Evolutionary conservation across 2,797 vertebrate genomes (phyloP).

Genomic region (Galaxias olidus): DNA sequence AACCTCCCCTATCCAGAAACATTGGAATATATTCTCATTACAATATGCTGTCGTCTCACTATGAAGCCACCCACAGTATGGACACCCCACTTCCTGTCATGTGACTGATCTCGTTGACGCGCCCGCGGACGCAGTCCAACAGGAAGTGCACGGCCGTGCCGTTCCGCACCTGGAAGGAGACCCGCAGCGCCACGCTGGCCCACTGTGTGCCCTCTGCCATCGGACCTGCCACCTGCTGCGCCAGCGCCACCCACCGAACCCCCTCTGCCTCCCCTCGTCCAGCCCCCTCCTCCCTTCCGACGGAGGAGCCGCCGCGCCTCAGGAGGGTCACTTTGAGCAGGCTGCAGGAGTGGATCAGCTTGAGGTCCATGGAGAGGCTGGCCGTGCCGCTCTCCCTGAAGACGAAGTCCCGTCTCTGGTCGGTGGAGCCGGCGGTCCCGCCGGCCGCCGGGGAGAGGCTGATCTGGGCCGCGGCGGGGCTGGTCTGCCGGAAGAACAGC

Average conservation of each 20-base stretch:
- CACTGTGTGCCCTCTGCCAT: constrained; percentile 87
- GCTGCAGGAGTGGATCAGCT: constrained; percentile 87
- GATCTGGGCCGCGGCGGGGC: constrained; percentile 73
- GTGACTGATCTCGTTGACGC: constrained; percentile 86
- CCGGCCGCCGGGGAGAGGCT: constrained; percentile 55
- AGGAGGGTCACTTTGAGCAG: constrained; percentile 82
- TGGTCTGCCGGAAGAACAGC: constrained; percentile 80
- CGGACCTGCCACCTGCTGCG: constrained; percentile 85
- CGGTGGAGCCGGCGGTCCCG: constrained; percentile 62
- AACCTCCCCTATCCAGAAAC: too few relatives aligned
- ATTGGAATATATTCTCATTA: too few relatives aligned
- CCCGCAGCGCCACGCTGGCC: constrained; percentile 79
- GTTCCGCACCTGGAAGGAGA: constrained; percentile 81
- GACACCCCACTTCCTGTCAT: constrained; percentile 81
- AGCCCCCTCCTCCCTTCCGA: constrained; percentile 45
- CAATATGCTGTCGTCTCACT: constrained; percentile 5
- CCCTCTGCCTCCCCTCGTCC: constrained; percentile 54
- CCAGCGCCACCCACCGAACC: constrained; percentile 63
- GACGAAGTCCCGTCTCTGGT: constrained; percentile 77
- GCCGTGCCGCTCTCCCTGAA: constrained; percentile 82
- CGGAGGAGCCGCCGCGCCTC: constrained; percentile 48
- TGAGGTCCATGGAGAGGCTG: constrained; percentile 81
- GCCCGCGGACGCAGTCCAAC: constrained; percentile 85
- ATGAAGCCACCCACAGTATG: constrained; percentile 84
- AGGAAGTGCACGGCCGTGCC: constrained; percentile 79